Percentiles rank a stretch among this genome's conserved stretches.
phyloP scores from a whole-genome alignment of 2,888 invertebrate genomes.

The Erebia aethiops region DNA sequence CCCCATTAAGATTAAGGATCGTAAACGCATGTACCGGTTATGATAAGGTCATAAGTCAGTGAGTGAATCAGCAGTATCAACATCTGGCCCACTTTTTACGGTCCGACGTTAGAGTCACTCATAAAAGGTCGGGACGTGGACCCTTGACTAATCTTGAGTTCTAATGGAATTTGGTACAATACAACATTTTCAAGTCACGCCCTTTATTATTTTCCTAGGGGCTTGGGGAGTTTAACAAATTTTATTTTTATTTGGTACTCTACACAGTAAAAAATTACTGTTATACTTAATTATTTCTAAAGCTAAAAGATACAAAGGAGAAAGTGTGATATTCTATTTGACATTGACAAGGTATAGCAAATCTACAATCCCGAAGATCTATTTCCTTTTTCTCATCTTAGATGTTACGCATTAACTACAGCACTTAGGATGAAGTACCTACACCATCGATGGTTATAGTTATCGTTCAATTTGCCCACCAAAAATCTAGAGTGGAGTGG shows the following conservation, averaged over 20 bases:
- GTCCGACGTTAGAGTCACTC: constrained; percentile 45
- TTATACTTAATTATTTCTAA: too few species aligned
- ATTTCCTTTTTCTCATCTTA: too few species aligned
- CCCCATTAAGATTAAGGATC: neutral
- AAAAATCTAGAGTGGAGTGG: too few species aligned
- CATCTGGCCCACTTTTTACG: constrained; percentile 60
- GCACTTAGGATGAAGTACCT: too few species aligned
- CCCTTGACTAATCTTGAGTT: constrained; percentile 42
- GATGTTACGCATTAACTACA: too few species aligned
- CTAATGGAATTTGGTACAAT: constrained; percentile 38
- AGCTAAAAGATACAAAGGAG: too few species aligned
- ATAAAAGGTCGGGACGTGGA: constrained; percentile 41
- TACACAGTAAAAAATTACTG: too few species aligned
- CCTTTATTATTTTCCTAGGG: constrained; percentile 10
- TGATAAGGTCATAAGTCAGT: constrained; percentile 40
- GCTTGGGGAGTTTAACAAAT: neutral
- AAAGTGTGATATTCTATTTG: too few species aligned
- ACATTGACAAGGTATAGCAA: too few species aligned
- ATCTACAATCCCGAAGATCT: too few species aligned
- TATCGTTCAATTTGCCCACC: too few species aligned
- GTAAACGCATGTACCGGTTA: constrained; percentile 18
- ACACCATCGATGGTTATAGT: too few species aligned
- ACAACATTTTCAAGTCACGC: constrained; percentile 27
- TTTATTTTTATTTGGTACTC: neutral
- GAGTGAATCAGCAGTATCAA: constrained; percentile 68